phyloP scores from a whole-genome alignment of 2,888 invertebrate genomes.

The Drosophila paranaensis region DNA sequence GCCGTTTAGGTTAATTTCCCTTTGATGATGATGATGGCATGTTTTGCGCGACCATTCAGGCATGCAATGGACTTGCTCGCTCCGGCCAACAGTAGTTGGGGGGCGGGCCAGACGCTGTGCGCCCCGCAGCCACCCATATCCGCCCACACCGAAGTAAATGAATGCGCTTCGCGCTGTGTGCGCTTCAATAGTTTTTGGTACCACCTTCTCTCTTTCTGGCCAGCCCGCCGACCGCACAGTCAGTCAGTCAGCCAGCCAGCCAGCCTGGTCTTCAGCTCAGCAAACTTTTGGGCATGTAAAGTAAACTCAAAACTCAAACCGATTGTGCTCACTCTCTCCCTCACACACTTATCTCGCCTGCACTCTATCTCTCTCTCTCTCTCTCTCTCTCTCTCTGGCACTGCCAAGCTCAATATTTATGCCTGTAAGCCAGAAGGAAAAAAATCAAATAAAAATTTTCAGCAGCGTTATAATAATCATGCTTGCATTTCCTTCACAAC shows the following conservation, averaged over 20 bases:
- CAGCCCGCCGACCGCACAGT: not conserved
- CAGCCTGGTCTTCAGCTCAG: conserved; percentile 33
- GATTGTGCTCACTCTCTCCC: not conserved
- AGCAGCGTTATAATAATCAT: conserved; percentile 65
- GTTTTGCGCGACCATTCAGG: conserved; percentile 80
- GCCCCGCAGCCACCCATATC: conserved; percentile 5
- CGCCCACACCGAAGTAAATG: conserved; percentile 50
- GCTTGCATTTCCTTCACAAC: conserved; percentile 55
- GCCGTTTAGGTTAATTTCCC: conserved; percentile 82
- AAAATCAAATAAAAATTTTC: conserved; percentile 32
- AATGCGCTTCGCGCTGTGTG: conserved; percentile 61
- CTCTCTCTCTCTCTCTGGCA: not conserved
- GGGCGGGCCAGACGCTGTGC: not conserved
- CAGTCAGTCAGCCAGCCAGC: conserved; percentile 16
- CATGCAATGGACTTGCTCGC: conserved; percentile 81
- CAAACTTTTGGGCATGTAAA: conserved; percentile 54
- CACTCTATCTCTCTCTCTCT: not conserved
- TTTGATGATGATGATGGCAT: conserved; percentile 81
- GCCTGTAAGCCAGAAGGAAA: conserved; percentile 22
- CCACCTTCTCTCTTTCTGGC: conserved; percentile 13
- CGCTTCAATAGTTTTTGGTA: conserved; percentile 73
- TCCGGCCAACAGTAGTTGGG: conserved; percentile 11
- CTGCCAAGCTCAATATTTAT: conserved; percentile 31
- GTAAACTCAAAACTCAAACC: conserved; percentile 42
- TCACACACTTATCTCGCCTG: not conserved